Percentiles rank a stretch among this genome's conserved stretches.
Evolutionary conservation across 1,140 invertebrate species (phyloP).

Genomic region (Drosophila guanche): DNA sequence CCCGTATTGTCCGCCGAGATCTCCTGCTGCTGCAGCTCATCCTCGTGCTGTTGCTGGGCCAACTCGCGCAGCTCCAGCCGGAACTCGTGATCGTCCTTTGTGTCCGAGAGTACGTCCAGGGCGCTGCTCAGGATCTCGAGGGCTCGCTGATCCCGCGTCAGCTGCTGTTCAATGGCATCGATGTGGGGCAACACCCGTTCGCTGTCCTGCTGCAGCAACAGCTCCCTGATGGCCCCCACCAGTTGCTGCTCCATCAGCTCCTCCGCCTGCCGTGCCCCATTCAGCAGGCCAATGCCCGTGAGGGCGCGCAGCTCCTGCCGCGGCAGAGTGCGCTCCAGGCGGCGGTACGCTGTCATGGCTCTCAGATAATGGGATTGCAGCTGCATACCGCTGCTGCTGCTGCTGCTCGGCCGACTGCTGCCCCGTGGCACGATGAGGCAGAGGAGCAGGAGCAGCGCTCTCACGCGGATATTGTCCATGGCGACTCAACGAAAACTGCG

Average conservation of each 20-base stretch:
- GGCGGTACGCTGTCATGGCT: slow-evolving; percentile 60
- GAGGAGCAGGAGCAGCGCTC: slow-evolving; percentile 21
- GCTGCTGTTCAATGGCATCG: slow-evolving; percentile 68
- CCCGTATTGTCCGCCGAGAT: slow-evolving; percentile 22
- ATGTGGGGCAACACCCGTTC: slow-evolving; percentile 46
- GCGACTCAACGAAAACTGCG: slow-evolving; percentile 39
- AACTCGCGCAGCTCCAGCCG: slow-evolving; percentile 39
- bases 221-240: slow-evolving; percentile 51
- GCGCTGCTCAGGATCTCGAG: slow-evolving; percentile 66
- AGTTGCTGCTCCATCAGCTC: slow-evolving; percentile 70
- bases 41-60: slow-evolving; percentile 27
- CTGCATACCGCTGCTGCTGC: slow-evolving; percentile 19
- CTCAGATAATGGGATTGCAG: slow-evolving; percentile 65
- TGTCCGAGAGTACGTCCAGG: slow-evolving; percentile 60
- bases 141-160: slow-evolving; percentile 60
- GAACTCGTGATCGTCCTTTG: slow-evolving; percentile 58
- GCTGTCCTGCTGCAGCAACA: slow-evolving; percentile 37
- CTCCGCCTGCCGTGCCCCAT: slow-evolving; percentile 68
- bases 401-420: slow-evolving; percentile 4
- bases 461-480: slow-evolving; percentile 21
- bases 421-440: slow-evolving; percentile 10
- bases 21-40: slow-evolving; percentile 33
- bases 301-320: slow-evolving; percentile 60
- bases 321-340: slow-evolving; percentile 58
- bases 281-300: slow-evolving; percentile 66